Evolutionary conservation across 2,888 invertebrate species (phyloP).

Genomic region (Cantharis nigra): DNA sequence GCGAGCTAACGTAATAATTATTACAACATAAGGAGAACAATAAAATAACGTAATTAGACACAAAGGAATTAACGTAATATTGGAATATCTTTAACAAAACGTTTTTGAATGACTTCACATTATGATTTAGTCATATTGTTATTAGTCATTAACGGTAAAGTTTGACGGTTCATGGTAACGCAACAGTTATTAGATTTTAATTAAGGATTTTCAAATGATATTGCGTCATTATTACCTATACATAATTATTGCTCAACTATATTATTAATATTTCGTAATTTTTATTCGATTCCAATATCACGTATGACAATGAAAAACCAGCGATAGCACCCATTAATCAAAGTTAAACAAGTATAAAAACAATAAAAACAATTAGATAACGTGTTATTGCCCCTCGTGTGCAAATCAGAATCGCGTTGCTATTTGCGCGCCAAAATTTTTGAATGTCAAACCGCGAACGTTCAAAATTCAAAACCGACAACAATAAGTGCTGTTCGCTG

Average conservation of each 20-base stretch:
- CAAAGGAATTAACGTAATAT: constrained; percentile 18
- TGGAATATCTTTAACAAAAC: constrained; percentile 13
- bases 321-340: not conserved
- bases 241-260: constrained; percentile 13
- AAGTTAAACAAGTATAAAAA: not conserved
- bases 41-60: constrained; percentile 2
- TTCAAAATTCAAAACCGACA: not conserved
- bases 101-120: constrained; percentile 26
- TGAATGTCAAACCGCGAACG: not conserved
- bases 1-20: not conserved
- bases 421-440: constrained; percentile 16
- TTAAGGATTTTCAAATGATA: constrained; percentile 29
- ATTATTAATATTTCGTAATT: constrained; percentile 12
- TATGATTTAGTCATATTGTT: constrained; percentile 31
- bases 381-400: constrained; percentile 13
- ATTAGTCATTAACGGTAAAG: constrained; percentile 34
- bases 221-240: constrained; percentile 35
- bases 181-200: constrained; percentile 37
- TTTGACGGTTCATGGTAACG: constrained; percentile 35
- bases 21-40: constrained; percentile 11
- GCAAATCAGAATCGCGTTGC: constrained; percentile 1
- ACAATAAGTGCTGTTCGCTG: not conserved
- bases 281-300: not conserved
- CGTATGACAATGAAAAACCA: not conserved
- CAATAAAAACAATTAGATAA: constrained; percentile 4